Evolutionary conservation across 2,888 invertebrate species (phyloP), one percentile per base, ranked within the genome.

Genomic region (Allophyes oxyacanthae): DNA sequence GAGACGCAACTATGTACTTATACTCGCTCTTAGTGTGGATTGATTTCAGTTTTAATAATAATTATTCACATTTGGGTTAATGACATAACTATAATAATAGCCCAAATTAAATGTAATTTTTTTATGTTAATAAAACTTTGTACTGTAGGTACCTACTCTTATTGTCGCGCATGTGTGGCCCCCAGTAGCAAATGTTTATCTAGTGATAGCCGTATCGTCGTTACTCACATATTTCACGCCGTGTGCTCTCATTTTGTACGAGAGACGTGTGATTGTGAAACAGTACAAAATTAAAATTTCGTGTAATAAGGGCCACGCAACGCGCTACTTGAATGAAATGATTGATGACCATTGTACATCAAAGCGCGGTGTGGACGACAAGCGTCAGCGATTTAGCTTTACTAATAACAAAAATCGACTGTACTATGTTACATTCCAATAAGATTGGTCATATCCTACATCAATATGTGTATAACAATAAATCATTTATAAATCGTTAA

Each of bases 231-330:
- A 69, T 73, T 67, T 72, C 65, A 68, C 72, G 63, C 69, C 71
- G 51, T 67, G 63, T 70, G 77, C 58, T 77, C 78, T 65, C 64
- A 74, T 78, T 79, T 69, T 69, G 56, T 73, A 66, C 52, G 55
- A 67, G 62, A 71, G 63, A 67, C 58, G 68, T 70, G 56, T 68
- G 72, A 73, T 82, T 83, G 72, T 78, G 77, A 74, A 82, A 80
- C 69, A 67, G 63, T 72, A 70, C 52, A 69, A 78, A 77, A 78
- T 80, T 79, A 59, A 78, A 77, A 75, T 77, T 81, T 78, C 71
- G 41, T 80, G 68, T 75, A 70, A 68, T 72, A 69, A 66, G 61
- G 65, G 69, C 68, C 77, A 70, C 63, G 72, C 65, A 74, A 73
- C 62, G 74, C 69, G 63, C 51, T 75, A 68, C 73, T 77, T 72